A percentile compares a stretch with the other conserved stretches of the same genome.
Conservation (phyloP, 1,140 invertebrate species). For the Vanessa tameamea region DNA sequence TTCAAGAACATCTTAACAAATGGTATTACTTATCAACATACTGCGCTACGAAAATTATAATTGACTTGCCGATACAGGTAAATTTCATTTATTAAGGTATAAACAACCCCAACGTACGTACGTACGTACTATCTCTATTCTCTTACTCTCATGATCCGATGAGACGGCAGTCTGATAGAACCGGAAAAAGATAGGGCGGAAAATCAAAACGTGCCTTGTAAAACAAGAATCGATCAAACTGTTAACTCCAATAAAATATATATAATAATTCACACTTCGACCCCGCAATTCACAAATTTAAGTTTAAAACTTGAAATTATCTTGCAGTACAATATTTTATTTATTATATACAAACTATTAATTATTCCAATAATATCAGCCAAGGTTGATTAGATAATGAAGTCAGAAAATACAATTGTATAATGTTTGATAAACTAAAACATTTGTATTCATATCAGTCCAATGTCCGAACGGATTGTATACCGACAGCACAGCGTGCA, state of each 20-base stretch:
- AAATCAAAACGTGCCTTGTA: too few relatives aligned
- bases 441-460: neutral
- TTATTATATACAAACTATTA: too few relatives aligned
- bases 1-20: slow-evolving; percentile 93
- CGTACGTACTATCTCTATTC: too few relatives aligned
- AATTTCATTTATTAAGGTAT: slow-evolving; percentile 30
- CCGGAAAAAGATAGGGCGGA: too few relatives aligned
- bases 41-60: slow-evolving; percentile 91
- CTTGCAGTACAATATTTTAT: too few relatives aligned
- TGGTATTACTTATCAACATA: slow-evolving; percentile 93
- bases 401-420: neutral
- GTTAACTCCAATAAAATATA: too few relatives aligned
- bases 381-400: neutral
- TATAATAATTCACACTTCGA: too few relatives aligned
- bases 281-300: too few relatives aligned
- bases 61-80: slow-evolving; percentile 93
- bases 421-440: slow-evolving; percentile 3
- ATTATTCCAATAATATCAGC: neutral
- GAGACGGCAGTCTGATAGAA: too few relatives aligned
- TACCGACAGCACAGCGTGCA: slow-evolving; percentile 84
- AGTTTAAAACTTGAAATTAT: too few relatives aligned
- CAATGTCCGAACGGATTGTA: neutral
- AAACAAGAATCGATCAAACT: too few relatives aligned
- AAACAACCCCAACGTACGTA: neutral
- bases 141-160: too few relatives aligned